Evolutionary conservation across 2,113 vertebrate species (phyloP), one percentile per base, ranked within the genome.

Genomic region (Hypomesus transpacificus): DNA sequence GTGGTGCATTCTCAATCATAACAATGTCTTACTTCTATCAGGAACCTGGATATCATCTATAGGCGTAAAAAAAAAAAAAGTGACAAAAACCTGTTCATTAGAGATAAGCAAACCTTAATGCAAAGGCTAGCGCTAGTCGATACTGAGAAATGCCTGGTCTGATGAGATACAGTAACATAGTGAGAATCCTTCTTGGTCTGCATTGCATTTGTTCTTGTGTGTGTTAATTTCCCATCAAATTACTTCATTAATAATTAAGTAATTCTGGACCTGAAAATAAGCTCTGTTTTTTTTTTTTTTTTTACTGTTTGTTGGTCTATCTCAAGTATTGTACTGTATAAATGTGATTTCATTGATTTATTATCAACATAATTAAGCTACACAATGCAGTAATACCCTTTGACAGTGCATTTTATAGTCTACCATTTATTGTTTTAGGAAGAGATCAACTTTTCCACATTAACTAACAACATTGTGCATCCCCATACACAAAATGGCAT

Each of bases 11-110:
- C 90, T 91, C 89, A 89, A 91, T 90, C 94, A 95, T 94, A 88
- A 91, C 92, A 94, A 96, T 88, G 89, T 97, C 94, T 95, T 95
- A 93, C 91, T 94, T 95, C 92, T 89, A 85, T 91, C 91, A 94
- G 93, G 89, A 94, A 92, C 93, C 93, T 94, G 93, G 90, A 79
- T 90, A 93, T 93, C 90, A 76, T 87, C 87, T 92, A 86, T 92
- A 89, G 73, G 84, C 73, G 39, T 34, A 68, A 68, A 72, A 50
- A 64, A 53, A 65, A 77, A 82, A 85, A 82, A 80, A 87, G 70
- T 80, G 80, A 85, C 77, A 82, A 86, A 74, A 82, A 81, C 62
- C 78, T 73, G 75, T 85, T 82, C 79, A 86, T 88, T 84, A 84
- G 88, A 86, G 86, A 90, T 86, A 64, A 82, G 75, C 68, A 87